Base-by-base conservation (phyloP, 2,113 vertebrate species). In the Phyllopteryx taeniolatus region DNA sequence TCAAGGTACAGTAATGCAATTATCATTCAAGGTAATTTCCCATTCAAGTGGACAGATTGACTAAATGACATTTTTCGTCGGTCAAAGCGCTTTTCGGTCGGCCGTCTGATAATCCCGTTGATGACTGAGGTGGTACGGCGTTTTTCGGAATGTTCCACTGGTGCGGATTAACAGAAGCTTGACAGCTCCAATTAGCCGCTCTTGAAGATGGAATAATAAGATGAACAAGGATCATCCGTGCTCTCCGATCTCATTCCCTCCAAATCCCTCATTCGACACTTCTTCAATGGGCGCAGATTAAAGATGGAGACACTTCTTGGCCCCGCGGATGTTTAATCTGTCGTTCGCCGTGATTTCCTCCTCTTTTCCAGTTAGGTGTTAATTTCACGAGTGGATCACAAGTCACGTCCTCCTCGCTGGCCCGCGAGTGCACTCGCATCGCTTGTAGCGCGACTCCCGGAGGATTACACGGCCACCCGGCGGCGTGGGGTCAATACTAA, bases 401-500 rank as follows among this genome's bases (percentile, higher is more conserved):
- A 76, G 67, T 84, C 83, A 87, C 73, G 73, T 68, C 85, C 76
- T 81, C 70, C 75, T 56, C n/a, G 2, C 20, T 12, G 14, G 44
- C 44, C 43, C 5, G 43, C 5, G n/a, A 11, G 42, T 46, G 63
- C 39, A 8, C 43, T 44, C 62, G 43, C 69, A 72, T 66, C 59
- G 77, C 69, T 57, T 61, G 39, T 6, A 2, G 42, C 13, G 54
- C 72, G 43, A 61, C 69, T 81, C 72, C 75, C 57, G 65, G 59
- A 73, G 49, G 80, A 82, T 87, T 77, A 81, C 62, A 33, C 60
- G 43, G 56, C 70, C 79, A 47, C 74, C 74, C 72, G 53, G 67
- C 22, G 3, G 15, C 64, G 72, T 54, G 65, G 64, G 77, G 86
- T 90, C 88, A 81, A 89, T 88, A 78, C 79, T 87, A 87, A 87